Percentiles rank a stretch among this genome's conserved stretches.
Conservation (phyloP, 2,113 vertebrate species). For the Mesembrinibis cayennensis region DNA sequence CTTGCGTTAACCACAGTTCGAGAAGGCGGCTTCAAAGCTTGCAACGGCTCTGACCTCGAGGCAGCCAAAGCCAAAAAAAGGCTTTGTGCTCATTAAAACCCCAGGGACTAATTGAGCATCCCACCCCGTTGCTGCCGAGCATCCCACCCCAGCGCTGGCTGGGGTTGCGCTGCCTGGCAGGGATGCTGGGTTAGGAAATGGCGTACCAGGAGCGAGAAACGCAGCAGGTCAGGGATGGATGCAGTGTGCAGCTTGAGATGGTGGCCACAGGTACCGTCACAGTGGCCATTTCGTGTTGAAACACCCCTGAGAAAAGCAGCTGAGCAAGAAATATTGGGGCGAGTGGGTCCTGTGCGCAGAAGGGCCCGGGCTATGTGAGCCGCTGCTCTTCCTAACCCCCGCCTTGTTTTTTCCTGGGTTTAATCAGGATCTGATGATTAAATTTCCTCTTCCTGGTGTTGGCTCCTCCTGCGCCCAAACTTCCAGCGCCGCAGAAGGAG, state of each 20-base stretch:
- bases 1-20: fast-evolving
- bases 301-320: neutral
- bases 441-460: slow-evolving; percentile 46
- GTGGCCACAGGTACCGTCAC: fast-evolving
- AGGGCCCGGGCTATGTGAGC: fast-evolving
- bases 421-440: slow-evolving; percentile 15
- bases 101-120: fast-evolving
- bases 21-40: neutral
- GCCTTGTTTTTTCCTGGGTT: slow-evolving; percentile 49
- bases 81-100: neutral
- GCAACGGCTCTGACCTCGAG: fast-evolving
- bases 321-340: fast-evolving
- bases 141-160: neutral
- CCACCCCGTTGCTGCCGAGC: fast-evolving
- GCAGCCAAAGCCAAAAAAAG: neutral
- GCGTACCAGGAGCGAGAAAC: neutral
- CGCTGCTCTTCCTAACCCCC: neutral
- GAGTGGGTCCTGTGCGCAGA: fast-evolving
- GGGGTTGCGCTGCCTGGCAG: neutral
- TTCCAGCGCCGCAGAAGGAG: fast-evolving
- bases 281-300: fast-evolving
- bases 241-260: fast-evolving
- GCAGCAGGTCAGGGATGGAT: fast-evolving
- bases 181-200: neutral
- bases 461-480: neutral